phyloP scores from a whole-genome alignment of 2,113 vertebrate genomes.

The Megaptera novaeangliae region DNA sequence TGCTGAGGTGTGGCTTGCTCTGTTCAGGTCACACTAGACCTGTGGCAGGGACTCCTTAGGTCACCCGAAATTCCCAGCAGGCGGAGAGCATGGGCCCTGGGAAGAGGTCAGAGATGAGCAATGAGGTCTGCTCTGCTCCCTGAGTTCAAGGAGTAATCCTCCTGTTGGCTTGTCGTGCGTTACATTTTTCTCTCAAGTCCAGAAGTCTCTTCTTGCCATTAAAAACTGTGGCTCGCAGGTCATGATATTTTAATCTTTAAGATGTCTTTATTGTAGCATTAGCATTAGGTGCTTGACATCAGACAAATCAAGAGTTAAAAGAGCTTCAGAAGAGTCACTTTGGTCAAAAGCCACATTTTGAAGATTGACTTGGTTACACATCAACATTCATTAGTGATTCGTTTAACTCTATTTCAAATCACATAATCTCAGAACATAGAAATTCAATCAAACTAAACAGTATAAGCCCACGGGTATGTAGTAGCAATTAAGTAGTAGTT shows the following conservation, averaged over 20 bases:
- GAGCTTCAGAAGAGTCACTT: not conserved
- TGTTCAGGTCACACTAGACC: not conserved
- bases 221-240: not conserved
- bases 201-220: not conserved
- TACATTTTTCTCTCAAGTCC: not conserved
- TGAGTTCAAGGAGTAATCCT: not conserved
- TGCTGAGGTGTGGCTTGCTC: not conserved
- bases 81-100: not conserved
- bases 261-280: not conserved
- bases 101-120: not conserved
- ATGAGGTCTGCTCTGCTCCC: not conserved
- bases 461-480: not conserved
- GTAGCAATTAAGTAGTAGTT: not conserved
- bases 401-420: not conserved
- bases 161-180: not conserved
- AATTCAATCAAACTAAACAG: not conserved
- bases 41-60: not conserved
- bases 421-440: not conserved
- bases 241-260: not conserved
- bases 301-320: not conserved
- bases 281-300: not conserved
- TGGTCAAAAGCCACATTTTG: not conserved
- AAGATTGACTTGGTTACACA: constrained; percentile 15
- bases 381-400: not conserved
- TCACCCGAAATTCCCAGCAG: not conserved